Conservation (phyloP, 2,888 invertebrate species). For the Drymonia ruficornis region DNA sequence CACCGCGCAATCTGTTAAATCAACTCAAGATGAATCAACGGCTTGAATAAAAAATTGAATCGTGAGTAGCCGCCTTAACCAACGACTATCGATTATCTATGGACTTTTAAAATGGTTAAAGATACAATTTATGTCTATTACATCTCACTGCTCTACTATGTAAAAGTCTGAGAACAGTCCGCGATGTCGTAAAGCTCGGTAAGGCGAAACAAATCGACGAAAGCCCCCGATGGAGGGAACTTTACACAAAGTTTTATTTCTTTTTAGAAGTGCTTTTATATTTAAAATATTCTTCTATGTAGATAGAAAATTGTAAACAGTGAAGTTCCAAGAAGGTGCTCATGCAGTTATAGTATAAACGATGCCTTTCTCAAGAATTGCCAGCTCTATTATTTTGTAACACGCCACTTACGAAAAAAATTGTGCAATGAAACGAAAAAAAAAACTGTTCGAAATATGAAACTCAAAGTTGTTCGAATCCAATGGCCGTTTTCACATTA, state of each 20-base stretch:
- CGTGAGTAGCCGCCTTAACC: too few relatives aligned
- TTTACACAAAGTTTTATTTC: conserved; percentile 24
- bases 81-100: neutral
- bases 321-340: too few relatives aligned
- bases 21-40: too few relatives aligned
- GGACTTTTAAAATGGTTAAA: too few relatives aligned
- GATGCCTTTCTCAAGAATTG: too few relatives aligned
- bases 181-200: conserved; percentile 17
- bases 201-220: conserved; percentile 26
- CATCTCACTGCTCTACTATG: conserved; percentile 14
- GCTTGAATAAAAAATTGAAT: too few relatives aligned
- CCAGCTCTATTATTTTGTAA: too few relatives aligned
- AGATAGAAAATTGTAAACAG: too few relatives aligned
- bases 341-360: too few relatives aligned
- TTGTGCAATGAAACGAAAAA: neutral
- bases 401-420: too few relatives aligned
- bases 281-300: neutral
- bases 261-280: conserved; percentile 9
- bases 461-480: neutral
- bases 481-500: too few relatives aligned
- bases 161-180: conserved; percentile 22
- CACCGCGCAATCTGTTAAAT: too few relatives aligned
- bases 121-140: neutral
- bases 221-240: conserved; percentile 20
- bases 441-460: neutral